These are phyloP conservation scores for Teleopsis dalmanni DNA, from an alignment of 1,140 invertebrate species.

Conservation along the genomic window DNA sequence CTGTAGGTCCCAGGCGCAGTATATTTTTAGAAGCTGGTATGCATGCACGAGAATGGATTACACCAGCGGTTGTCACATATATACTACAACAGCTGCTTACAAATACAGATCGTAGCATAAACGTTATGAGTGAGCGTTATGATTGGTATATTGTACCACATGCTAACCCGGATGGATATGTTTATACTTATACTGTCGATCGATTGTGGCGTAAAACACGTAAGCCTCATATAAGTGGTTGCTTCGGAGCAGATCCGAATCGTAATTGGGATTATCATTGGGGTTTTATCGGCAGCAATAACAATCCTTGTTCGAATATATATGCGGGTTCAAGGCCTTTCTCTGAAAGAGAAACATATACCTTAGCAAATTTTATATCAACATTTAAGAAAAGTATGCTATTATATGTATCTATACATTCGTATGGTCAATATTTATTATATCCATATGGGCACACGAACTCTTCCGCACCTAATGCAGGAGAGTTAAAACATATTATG, in stretches of 20 bases:
- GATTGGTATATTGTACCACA: slow-evolving; percentile 66
- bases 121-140: slow-evolving; percentile 49
- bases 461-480: slow-evolving; percentile 53
- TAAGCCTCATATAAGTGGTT: slow-evolving; percentile 49
- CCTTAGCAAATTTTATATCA: slow-evolving; percentile 34
- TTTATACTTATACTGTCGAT: slow-evolving; percentile 57
- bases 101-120: slow-evolving; percentile 42
- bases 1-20: slow-evolving; percentile 22
- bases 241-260: slow-evolving; percentile 64
- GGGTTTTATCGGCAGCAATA: slow-evolving; percentile 56
- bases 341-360: slow-evolving; percentile 62
- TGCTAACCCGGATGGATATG: slow-evolving; percentile 73
- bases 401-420: slow-evolving; percentile 60
- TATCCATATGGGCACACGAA: slow-evolving; percentile 62
- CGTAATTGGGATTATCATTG: slow-evolving; percentile 68
- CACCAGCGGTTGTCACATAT: slow-evolving; percentile 61
- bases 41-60: slow-evolving; percentile 70
- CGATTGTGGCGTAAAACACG: slow-evolving; percentile 71
- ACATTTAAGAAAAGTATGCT: slow-evolving; percentile 27
- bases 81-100: slow-evolving; percentile 57
- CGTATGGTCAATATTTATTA: slow-evolving; percentile 64
- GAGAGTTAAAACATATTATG: slow-evolving; percentile 53
- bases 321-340: slow-evolving; percentile 62
- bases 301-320: slow-evolving; percentile 59
- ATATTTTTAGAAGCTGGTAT: slow-evolving; percentile 54